Evolutionary conservation across 2,797 vertebrate species (phyloP).

Genomic region (Pantherophis vulpinus): DNA sequence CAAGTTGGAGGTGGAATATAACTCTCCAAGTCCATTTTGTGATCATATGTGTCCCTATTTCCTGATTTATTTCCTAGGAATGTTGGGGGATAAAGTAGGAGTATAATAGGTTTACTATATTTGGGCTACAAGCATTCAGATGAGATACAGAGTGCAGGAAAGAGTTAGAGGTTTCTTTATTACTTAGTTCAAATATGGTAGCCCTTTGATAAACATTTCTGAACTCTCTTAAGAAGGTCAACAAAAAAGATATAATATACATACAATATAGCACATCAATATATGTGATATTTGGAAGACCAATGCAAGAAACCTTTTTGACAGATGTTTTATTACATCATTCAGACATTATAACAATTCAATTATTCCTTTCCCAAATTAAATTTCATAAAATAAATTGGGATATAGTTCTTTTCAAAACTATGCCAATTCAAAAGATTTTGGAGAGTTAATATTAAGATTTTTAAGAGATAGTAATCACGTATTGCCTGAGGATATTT

Average conservation of each 20-base stretch:
- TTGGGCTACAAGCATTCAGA: not conserved
- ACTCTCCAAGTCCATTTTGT: not conserved
- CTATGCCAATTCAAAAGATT: not conserved
- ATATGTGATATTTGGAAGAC: not conserved
- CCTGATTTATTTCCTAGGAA: not conserved
- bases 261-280: not conserved
- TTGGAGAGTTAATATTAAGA: not conserved
- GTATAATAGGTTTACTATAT: not conserved
- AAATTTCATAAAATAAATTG: conserved; percentile 2
- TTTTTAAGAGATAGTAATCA: not conserved
- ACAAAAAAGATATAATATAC: not conserved
- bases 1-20: not conserved
- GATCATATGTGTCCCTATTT: not conserved
- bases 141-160: not conserved
- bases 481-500: not conserved
- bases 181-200: not conserved
- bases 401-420: not conserved
- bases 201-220: not conserved
- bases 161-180: not conserved
- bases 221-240: not conserved
- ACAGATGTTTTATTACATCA: not conserved
- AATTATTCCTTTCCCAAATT: not conserved
- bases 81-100: not conserved
- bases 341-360: not conserved
- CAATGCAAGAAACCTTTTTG: not conserved